phyloP scores from a whole-genome alignment of 2,113 vertebrate genomes.

The Sebastes fasciatus region DNA sequence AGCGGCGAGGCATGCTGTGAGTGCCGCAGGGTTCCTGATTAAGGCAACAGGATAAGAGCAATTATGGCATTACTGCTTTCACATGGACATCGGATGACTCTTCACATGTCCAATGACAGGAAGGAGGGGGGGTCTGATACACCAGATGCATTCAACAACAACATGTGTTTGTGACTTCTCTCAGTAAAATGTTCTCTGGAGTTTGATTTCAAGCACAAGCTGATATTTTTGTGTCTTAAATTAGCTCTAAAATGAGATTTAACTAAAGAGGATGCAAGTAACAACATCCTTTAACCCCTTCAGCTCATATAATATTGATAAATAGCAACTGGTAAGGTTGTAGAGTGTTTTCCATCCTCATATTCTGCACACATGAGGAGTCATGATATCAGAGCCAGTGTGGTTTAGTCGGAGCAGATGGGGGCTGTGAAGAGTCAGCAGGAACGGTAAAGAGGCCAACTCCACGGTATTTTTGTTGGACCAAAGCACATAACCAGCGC shows the following conservation, averaged over 20 bases:
- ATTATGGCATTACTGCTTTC: slow-evolving; percentile 80
- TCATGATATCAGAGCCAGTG: slow-evolving; percentile 28
- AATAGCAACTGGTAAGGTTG: slow-evolving; percentile 21
- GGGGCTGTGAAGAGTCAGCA: slow-evolving; percentile 35
- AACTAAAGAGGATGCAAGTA: slow-evolving; percentile 5
- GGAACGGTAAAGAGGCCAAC: slow-evolving; percentile 67
- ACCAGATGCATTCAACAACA: slow-evolving; percentile 10
- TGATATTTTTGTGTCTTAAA: slow-evolving; percentile 6
- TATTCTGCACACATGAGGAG: slow-evolving; percentile 19
- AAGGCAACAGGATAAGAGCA: slow-evolving; percentile 79
- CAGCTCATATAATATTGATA: slow-evolving; percentile 26
- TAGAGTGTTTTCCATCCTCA: slow-evolving; percentile 22
- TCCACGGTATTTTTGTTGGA: slow-evolving; percentile 76
- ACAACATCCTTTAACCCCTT: slow-evolving; percentile 16
- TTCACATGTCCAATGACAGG: slow-evolving; percentile 63
- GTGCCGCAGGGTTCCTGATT: slow-evolving; percentile 70
- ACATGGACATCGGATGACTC: slow-evolving; percentile 74
- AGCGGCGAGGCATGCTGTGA: slow-evolving; percentile 41
- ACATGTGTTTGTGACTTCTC: slow-evolving; percentile 8
- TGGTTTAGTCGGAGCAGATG: slow-evolving; percentile 39
- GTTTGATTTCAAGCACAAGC: slow-evolving; percentile 7
- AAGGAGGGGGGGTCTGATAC: not conserved
- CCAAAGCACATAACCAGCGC: slow-evolving; percentile 79
- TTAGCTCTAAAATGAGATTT: slow-evolving; percentile 18
- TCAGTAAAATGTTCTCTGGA: not conserved